Evolutionary conservation across 2,113 vertebrate species (phyloP), one percentile per base, ranked within the genome.

Genomic region (Clinocottus analis): DNA sequence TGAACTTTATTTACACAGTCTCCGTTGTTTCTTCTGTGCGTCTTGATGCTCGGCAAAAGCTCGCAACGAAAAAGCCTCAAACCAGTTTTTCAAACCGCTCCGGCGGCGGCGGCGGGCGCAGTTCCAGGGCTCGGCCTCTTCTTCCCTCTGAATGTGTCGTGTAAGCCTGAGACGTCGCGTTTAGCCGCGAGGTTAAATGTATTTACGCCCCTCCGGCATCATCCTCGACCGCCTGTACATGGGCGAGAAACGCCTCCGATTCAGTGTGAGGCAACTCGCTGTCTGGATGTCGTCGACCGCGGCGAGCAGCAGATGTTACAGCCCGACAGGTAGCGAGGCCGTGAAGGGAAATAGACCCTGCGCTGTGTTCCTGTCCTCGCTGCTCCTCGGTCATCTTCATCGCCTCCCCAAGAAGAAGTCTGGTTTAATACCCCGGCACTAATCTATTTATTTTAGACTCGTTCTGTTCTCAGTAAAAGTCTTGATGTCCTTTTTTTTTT

Each of bases 1-100:
- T 33, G 49, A 60, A 65, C 45, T 29, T 60, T 77, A 29, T 75
- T 35, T 62, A 45, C 80, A 61, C 58, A 67, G 16, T 33, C 55
- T 76, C 53, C 72, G 84, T 88, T 79, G 75, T 87, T 87, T 69
- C 83, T 72, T 89, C 55, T 66, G 61, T 58, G 69, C 69, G 71
- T 82, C 73, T 87, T 6, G 78, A 86, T 85, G 74, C 68, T 84
- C 51, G 21, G 59, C 62, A 60, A 72, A 72, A n/a, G 41, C 69
- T 75, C 61, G 69, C 75, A 80, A 81, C 64, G 3, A 14, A 68
- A 65, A 71, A 77, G 73, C 51, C 65, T 74, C 56, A 70, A 73
- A 58, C 68, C 35, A 74, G 7, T 63, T 39, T 65, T 66, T 45
- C 16, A 72, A 79, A 63, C 56, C 56, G 17, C 66, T n/a, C 3